Conservation (phyloP, 1,140 invertebrate genomes). For the Batillaria attramentaria region DNA sequence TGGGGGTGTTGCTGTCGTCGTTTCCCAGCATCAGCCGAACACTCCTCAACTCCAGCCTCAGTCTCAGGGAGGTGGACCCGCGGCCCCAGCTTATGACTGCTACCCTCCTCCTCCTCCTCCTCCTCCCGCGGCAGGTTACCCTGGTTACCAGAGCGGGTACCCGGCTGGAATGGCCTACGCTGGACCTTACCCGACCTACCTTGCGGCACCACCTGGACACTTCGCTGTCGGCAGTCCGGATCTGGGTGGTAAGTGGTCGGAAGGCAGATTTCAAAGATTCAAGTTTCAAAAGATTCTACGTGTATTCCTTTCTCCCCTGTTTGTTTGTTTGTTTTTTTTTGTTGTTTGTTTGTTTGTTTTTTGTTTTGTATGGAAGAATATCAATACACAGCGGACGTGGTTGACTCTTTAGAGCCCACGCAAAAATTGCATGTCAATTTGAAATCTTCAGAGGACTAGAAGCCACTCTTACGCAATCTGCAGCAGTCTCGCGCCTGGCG, state of each 20-base stretch:
- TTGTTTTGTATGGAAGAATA: not conserved
- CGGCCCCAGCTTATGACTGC: not conserved
- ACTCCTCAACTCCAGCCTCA: too few species aligned
- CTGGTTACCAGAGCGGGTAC: not conserved
- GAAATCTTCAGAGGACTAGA: too few species aligned
- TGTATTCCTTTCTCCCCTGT: not conserved
- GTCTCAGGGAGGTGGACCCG: too few species aligned
- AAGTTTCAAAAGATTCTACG: not conserved
- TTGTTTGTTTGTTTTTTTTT: too few species aligned
- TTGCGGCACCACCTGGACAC: not conserved
- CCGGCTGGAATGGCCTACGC: not conserved
- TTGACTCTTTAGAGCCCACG: too few species aligned
- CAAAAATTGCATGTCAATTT: too few species aligned
- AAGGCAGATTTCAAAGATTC: not conserved
- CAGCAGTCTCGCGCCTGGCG: too few species aligned
- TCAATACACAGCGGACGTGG: too few species aligned
- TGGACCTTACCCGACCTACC: conserved; percentile 8
- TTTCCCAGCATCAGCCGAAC: too few species aligned
- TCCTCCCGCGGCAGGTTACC: not conserved
- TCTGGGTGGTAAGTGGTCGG: not conserved
- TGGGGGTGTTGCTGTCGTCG: not conserved
- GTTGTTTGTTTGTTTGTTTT: not conserved
- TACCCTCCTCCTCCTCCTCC: not conserved
- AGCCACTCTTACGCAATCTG: too few species aligned
- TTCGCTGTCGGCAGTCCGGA: not conserved